These are phyloP conservation scores for Ptilorrhoa leucosticta DNA, from an alignment of 2,113 vertebrate genomes.

Conservation along the genomic window DNA sequence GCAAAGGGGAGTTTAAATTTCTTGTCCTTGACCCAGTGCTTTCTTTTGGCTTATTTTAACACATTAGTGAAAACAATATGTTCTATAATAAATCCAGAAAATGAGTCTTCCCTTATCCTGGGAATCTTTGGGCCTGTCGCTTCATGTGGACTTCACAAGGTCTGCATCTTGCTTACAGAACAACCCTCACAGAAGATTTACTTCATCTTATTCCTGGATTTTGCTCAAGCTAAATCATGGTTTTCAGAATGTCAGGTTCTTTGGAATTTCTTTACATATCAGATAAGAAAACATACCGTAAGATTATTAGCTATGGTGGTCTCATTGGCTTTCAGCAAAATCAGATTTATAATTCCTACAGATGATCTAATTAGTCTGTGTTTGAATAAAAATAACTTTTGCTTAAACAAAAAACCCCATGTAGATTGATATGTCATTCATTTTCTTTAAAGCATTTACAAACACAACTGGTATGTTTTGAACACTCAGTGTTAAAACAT, in stretches of 20 bases:
- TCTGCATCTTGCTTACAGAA: not conserved
- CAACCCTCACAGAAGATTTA: not conserved
- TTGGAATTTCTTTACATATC: not conserved
- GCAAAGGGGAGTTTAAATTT: not conserved
- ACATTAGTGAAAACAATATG: not conserved
- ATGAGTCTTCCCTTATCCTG: not conserved
- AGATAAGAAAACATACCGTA: not conserved
- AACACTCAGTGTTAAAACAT: not conserved
- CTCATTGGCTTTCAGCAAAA: not conserved
- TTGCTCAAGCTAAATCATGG: not conserved
- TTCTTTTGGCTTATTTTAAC: not conserved
- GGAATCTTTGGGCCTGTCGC: not conserved
- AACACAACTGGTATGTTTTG: not conserved
- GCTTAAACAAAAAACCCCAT: not conserved
- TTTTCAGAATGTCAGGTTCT: not conserved
- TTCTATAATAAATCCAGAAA: not conserved
- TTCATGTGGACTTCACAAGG: not conserved
- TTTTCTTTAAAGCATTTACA: not conserved
- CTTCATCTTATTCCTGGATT: not conserved
- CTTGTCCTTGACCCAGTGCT: not conserved
- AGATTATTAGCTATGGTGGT: not conserved
- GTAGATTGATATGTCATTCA: not conserved
- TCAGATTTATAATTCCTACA: not conserved
- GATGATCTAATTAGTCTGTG: not conserved
- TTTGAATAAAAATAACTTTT: not conserved